Evolutionary conservation across 2,797 vertebrate genomes (phyloP).

Genomic region (Hydrocynus forskahlii): DNA sequence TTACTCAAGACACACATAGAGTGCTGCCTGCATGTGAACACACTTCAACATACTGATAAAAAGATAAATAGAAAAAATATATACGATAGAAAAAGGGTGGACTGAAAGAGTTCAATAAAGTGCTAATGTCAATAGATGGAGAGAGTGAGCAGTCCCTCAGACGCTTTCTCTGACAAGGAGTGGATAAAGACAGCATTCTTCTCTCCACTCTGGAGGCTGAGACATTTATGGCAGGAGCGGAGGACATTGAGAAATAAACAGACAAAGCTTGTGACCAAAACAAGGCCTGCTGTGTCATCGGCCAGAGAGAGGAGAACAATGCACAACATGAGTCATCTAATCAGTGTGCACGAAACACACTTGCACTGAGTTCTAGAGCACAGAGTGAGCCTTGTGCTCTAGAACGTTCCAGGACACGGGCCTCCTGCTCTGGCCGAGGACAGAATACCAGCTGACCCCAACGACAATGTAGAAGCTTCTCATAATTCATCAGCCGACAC

Average conservation of each 20-base stretch:
- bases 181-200: conserved; percentile 36
- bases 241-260: conserved; percentile 43
- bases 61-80: neutral
- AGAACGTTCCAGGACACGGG: neutral
- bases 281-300: conserved; percentile 55
- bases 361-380: conserved; percentile 26
- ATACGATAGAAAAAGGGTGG: neutral
- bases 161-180: neutral
- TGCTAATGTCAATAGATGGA: conserved; percentile 14
- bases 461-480: neutral
- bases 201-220: conserved; percentile 14
- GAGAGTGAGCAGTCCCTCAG: neutral
- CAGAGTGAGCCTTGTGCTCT: conserved; percentile 43
- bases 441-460: neutral
- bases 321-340: conserved; percentile 45
- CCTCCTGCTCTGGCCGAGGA: neutral
- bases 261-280: conserved; percentile 49
- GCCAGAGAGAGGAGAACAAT: conserved; percentile 40
- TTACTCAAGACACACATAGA: too few relatives aligned
- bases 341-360: conserved; percentile 32
- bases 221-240: conserved; percentile 30
- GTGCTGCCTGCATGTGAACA: too few relatives aligned
- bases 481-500: neutral
- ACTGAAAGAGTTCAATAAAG: neutral
- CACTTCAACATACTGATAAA: neutral